Evolutionary conservation across 92 coral and sea anemone genomes (phyloP), one percentile per base, ranked within the genome.

Genomic region (Pocillopora meandrina): DNA sequence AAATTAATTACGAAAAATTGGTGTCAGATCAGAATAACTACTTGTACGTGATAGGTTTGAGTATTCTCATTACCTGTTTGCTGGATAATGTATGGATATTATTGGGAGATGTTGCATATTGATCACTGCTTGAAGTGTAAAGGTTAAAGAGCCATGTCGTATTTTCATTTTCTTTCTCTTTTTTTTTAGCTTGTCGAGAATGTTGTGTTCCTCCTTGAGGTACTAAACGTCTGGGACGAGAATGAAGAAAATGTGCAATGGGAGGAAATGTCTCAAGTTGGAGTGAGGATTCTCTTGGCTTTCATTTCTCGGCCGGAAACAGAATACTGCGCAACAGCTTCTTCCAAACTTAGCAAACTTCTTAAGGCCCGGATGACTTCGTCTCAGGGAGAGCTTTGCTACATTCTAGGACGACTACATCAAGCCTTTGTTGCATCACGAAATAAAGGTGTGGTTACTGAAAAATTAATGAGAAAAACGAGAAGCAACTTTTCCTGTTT

Each of bases 241-340:
- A 90, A 89, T 61, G 95, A 96, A 56, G 96, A 92, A 47, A 87
- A 86, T 33, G 78, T 91, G 10, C 96, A 95, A 78, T 96, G 99
- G 99, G 89, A 79, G 15, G 99, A 96, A 82, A 96, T 96, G 99
- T 96, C 98, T 11, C 98, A 96, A 61, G 91, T 95, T 18, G 99
- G 99, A 56, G 92, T 88, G 58, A 83, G 96, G 82, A 93, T 96
- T 67, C 93, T 96, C 18, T 89, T 96, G 81, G 93, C 91, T 3
- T 96, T 94, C 59, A 87, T 96, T 33, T 89, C 93, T 17, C 95
- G 89, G 9, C 88, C 85, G 65, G 94, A 96, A 74, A 89, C 98
- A 13, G 96, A 92, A 86, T 91, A 87, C 77, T 96, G 99, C 62
- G 99, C 99, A 61, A 94, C 95, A 1, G 95, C 99, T 2, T 96